These are phyloP conservation scores for Aleadryas rufinucha DNA, from an alignment of 2,113 vertebrate genomes.

Conservation along the genomic window DNA sequence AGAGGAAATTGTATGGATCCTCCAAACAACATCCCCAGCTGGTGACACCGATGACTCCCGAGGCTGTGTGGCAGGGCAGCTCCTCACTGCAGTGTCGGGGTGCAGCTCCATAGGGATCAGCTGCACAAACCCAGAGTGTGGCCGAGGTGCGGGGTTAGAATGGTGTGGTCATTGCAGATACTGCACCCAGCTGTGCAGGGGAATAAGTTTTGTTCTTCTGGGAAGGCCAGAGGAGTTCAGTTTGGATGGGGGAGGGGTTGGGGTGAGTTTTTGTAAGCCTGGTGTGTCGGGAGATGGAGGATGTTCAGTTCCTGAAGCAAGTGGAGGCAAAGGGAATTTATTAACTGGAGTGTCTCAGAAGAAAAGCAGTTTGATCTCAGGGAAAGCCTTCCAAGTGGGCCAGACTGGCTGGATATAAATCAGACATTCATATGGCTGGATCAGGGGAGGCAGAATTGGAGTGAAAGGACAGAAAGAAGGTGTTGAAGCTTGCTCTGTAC, in stretches of 20 bases:
- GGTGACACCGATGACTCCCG: not conserved
- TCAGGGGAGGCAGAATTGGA: not conserved
- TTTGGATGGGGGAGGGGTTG: not conserved
- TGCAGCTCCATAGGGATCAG: not conserved
- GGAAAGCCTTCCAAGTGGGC: not conserved
- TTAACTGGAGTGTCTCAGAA: not conserved
- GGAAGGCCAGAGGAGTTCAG: not conserved
- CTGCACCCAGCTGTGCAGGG: not conserved
- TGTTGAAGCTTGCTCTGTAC: not conserved
- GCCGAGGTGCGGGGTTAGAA: accelerated
- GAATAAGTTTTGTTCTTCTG: not conserved
- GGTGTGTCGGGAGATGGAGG: not conserved
- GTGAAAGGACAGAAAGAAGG: not conserved
- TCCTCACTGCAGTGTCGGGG: accelerated
- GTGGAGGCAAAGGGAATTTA: not conserved
- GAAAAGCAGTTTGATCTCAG: not conserved
- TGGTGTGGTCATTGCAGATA: accelerated
- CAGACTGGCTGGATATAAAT: not conserved
- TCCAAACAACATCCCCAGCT: not conserved
- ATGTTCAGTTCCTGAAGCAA: not conserved
- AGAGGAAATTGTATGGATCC: not conserved
- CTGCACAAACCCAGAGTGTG: not conserved
- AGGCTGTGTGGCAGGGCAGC: not conserved
- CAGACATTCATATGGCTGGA: not conserved
- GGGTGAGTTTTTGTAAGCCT: not conserved